A percentile compares a stretch with the other conserved stretches of the same genome.
Conservation (phyloP, 2,888 invertebrate species). For the Ethmia dodecea region DNA sequence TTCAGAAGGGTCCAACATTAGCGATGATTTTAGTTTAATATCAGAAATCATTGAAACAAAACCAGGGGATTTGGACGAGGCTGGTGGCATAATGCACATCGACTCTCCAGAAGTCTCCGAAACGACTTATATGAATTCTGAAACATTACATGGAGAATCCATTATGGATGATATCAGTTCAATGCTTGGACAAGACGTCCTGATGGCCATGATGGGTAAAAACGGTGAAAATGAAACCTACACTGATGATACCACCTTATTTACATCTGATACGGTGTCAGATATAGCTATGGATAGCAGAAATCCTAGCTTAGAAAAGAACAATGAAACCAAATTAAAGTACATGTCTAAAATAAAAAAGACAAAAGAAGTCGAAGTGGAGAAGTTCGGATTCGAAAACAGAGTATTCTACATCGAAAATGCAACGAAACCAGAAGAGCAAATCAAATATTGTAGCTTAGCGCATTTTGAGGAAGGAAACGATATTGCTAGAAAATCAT, state of each 20-base stretch:
- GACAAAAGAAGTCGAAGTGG: conserved; percentile 60
- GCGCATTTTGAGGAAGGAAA: conserved; percentile 90
- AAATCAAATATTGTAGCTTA: conserved; percentile 85
- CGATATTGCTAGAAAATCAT: conserved; percentile 88
- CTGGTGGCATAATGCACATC: conserved; percentile 84
- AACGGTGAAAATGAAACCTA: conserved; percentile 81
- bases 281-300: conserved; percentile 71
- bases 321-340: conserved; percentile 78
- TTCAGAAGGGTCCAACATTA: conserved; percentile 81
- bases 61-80: conserved; percentile 57
- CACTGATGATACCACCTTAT: conserved; percentile 84
- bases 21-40: conserved; percentile 84
- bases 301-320: conserved; percentile 74
- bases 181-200: conserved; percentile 82
- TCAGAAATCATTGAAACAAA: conserved; percentile 81
- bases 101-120: conserved; percentile 91
- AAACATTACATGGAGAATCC: conserved; percentile 86
- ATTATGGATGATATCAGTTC: conserved; percentile 88
- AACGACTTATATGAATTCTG: conserved; percentile 81
- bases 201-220: conserved; percentile 81
- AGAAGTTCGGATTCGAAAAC: conserved; percentile 85
- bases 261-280: conserved; percentile 77
- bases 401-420: conserved; percentile 81
- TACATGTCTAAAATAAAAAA: conserved; percentile 68
- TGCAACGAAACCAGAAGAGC: conserved; percentile 70